Evolutionary conservation across 1,140 invertebrate genomes (phyloP), one percentile per base, ranked within the genome.

Genomic region (Leucophenga varia): DNA sequence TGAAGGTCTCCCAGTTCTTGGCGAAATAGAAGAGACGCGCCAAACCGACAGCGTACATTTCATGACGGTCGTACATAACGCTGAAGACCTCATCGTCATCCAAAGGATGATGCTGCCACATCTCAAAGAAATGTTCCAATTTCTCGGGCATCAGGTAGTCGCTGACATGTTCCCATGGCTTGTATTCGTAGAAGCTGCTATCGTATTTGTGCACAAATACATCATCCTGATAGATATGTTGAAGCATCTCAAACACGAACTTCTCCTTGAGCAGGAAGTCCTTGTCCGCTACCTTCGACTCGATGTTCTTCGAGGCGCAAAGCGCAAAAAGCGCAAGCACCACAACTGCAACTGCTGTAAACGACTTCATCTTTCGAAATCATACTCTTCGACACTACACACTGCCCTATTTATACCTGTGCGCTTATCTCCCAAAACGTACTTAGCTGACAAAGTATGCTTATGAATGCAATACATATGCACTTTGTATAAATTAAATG

Each of bases 1-100:
- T 82, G 74, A 87, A 86, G 17, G 78, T 82, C 2, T 84, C 80
- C 57, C 81, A 86, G 59, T 85, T 81, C 49, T 83, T 84, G 38
- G 84, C 83, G 30, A 78, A 81, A 54, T 78, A 82, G 59, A 86
- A 80, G 2, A 85, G 30, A 6, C 79, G 59, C 46, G 79, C 79
- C n/a, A 87, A 57, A 8, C 78, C 76, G 1, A 76, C 60, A 2
- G 75, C 79, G 49, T 85, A 79, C 8, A 80, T 72, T 31, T 72
- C 71, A 14, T 83, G 76, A 17, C 68, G 55, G 4, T 77, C 73
- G 38, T 82, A 75, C 43, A 79, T 76, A 10, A 79, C 34, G 0
- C 82, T 81, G 61, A 80, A 85, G 1, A 82, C 45, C 54, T 79
- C 78, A 10, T 81, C 79, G 7, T 79, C 78, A 1, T 79, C 76